Evolutionary conservation across 2,113 vertebrate genomes (phyloP).

Genomic region (Neoarius graeffei): DNA sequence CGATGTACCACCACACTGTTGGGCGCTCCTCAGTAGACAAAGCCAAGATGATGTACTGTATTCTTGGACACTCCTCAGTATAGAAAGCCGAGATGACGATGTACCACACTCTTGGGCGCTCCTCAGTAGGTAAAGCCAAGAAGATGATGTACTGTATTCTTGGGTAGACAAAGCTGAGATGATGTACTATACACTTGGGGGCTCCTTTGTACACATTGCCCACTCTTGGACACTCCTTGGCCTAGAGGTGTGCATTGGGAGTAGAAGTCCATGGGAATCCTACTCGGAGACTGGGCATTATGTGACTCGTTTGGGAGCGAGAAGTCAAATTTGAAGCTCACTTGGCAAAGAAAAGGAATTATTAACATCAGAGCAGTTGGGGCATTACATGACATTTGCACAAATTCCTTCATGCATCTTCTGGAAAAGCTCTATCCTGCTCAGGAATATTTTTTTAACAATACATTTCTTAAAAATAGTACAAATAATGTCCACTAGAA

Average conservation of each 20-base stretch:
- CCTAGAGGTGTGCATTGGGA: not conserved
- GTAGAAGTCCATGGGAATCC: not conserved
- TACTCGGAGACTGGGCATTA: not conserved
- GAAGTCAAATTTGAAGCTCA: not conserved
- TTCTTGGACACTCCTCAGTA: not conserved
- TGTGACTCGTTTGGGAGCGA: not conserved
- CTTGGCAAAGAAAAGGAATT: not conserved
- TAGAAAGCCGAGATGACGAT: not conserved
- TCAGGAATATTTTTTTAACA: not conserved
- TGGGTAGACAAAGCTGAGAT: not conserved
- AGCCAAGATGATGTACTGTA: not conserved
- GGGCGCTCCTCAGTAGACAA: not conserved
- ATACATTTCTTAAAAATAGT: not conserved
- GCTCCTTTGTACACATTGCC: not conserved
- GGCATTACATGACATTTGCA: not conserved
- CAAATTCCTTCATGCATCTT: not conserved
- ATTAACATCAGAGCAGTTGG: not conserved
- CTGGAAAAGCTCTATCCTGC: not conserved
- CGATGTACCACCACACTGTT: too few relatives aligned
- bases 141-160: too few relatives aligned
- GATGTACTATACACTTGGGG: not conserved
- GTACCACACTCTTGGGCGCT: not conserved
- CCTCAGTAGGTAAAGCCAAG: not conserved
- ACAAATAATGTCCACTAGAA: not conserved
- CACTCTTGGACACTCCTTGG: too few relatives aligned